A percentile compares a stretch with the other conserved stretches of the same genome.
Evolutionary conservation across 64 coral and sea anemone genomes (phyloP).

Genomic region (Anthopleura sola): DNA sequence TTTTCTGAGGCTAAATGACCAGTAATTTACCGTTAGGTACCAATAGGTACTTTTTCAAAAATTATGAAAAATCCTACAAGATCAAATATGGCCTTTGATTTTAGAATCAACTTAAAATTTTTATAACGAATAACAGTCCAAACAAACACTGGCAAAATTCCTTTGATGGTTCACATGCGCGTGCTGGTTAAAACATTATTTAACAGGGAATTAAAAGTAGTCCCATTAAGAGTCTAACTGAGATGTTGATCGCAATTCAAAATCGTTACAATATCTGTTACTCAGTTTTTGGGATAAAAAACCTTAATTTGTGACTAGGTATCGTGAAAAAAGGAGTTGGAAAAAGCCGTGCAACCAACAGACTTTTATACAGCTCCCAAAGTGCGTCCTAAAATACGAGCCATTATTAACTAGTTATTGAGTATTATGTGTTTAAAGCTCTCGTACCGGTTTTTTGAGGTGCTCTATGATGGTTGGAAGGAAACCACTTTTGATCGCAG

Average conservation of each 20-base stretch:
- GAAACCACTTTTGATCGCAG: constrained; percentile 11
- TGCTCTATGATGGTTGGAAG: constrained; percentile 18
- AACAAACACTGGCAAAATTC: neutral
- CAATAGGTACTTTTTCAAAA: too few species aligned
- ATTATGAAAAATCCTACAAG: too few species aligned
- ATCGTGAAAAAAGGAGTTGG: neutral
- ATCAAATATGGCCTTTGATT: too few species aligned
- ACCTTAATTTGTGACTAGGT: neutral
- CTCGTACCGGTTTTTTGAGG: constrained; percentile 23
- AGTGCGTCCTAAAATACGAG: neutral
- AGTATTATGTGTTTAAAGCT: neutral
- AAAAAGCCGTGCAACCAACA: neutral
- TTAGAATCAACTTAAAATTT: too few species aligned
- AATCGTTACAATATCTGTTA: neutral
- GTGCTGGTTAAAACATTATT: neutral
- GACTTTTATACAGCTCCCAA: neutral
- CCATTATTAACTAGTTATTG: neutral
- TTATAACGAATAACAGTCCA: too few species aligned
- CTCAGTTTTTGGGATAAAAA: neutral
- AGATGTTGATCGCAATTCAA: neutral
- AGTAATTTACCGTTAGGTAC: too few species aligned
- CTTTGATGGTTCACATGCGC: too few species aligned
- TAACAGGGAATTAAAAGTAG: neutral
- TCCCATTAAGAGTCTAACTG: neutral
- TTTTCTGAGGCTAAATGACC: too few species aligned